phyloP scores from a whole-genome alignment of 2,888 invertebrate species.

The Catocala fraxini region DNA sequence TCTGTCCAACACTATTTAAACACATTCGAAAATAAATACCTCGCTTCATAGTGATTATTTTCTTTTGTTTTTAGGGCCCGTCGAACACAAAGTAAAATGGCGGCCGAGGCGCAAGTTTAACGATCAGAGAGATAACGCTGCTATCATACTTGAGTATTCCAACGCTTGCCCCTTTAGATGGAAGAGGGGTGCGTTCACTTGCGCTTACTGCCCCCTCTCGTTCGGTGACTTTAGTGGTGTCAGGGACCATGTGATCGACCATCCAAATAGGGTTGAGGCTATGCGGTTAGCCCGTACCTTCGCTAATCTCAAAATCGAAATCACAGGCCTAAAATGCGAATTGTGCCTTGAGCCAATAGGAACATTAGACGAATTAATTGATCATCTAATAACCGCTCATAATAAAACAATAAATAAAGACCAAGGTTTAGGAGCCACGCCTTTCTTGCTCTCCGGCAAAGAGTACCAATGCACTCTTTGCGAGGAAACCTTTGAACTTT shows the following conservation, averaged over 20 bases:
- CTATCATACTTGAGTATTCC: constrained; percentile 74
- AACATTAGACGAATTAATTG: constrained; percentile 63
- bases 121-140: constrained; percentile 81
- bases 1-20: no score
- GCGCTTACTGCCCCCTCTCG: constrained; percentile 70
- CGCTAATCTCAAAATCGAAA: constrained; percentile 72
- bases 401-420: constrained; percentile 64
- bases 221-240: constrained; percentile 72
- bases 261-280: constrained; percentile 66
- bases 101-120: constrained; percentile 74
- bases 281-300: constrained; percentile 59
- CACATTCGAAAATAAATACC: constrained; percentile 1
- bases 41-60: constrained; percentile 59
- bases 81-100: constrained; percentile 69
- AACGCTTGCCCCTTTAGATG: constrained; percentile 79
- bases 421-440: constrained; percentile 69
- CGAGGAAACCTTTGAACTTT: constrained; percentile 66
- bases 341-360: constrained; percentile 61
- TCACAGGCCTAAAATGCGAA: constrained; percentile 69
- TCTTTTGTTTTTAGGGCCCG: constrained; percentile 80
- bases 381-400: constrained; percentile 69
- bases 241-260: constrained; percentile 64
- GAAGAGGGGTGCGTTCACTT: constrained; percentile 73
- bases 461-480: constrained; percentile 70
- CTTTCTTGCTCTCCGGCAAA: constrained; percentile 64